A percentile compares a stretch with the other conserved stretches of the same genome.
phyloP scores from a whole-genome alignment of 2,113 vertebrate species.

The Dendrocopos noguchii region DNA sequence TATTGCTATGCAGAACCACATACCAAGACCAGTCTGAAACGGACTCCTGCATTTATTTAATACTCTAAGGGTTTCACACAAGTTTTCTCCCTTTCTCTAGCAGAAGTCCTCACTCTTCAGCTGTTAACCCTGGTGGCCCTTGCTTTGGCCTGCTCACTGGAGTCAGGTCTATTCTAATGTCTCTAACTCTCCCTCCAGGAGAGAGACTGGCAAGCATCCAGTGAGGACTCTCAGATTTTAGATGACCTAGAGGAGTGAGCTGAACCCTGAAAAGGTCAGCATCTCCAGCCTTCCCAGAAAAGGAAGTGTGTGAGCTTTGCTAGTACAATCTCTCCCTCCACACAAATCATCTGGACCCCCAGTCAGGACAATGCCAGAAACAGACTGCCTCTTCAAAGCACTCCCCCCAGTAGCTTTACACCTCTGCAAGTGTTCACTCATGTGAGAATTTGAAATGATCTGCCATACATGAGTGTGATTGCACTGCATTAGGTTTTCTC shows the following conservation, averaged over 20 bases:
- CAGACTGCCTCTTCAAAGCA: rapidly evolving
- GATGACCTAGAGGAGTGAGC: background rate
- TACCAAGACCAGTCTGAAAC: background rate
- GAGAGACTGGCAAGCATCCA: no score
- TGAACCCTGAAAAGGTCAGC: background rate
- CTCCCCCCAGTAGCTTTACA: no score
- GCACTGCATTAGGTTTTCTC: background rate
- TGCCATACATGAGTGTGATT: rapidly evolving
- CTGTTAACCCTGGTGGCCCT: background rate
- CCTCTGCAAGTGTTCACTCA: rapidly evolving
- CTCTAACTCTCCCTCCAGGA: background rate
- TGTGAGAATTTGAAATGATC: background rate
- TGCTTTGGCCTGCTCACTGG: background rate
- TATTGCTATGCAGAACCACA: background rate
- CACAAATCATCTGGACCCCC: background rate
- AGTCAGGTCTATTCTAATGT: rapidly evolving
- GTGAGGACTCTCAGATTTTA: background rate
- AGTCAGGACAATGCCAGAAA: rapidly evolving
- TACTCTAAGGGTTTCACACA: background rate
- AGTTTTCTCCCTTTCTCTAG: rapidly evolving
- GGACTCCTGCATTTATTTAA: background rate
- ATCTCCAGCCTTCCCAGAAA: rapidly evolving
- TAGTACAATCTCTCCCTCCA: background rate
- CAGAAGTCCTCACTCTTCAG: background rate
- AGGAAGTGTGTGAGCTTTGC: background rate